These are phyloP conservation scores for Clavelina lepadiformis DNA, from an alignment of 23 tunicate species.

Conservation along the genomic window DNA sequence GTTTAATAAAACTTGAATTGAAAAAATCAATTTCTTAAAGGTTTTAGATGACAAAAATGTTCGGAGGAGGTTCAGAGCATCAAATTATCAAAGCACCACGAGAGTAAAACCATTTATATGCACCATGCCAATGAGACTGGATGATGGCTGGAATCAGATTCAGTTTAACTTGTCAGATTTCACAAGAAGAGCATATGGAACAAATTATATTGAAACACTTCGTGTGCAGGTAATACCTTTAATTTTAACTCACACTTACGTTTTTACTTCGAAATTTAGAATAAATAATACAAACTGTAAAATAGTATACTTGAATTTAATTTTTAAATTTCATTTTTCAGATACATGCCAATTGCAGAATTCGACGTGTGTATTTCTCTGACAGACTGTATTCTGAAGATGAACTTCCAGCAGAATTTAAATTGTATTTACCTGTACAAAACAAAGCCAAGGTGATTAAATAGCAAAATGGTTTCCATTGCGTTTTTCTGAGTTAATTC, in stretches of 20 bases:
- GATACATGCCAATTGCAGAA: constrained; percentile 99
- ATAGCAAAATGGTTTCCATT: no score
- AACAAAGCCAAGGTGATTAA: constrained; percentile 88
- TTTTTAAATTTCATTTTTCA: constrained; percentile 36
- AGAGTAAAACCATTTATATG: constrained; percentile 99
- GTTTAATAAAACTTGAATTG: no score
- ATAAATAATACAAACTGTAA: no score
- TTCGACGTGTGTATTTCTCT: constrained; percentile 98
- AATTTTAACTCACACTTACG: background rate
- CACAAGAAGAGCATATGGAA: constrained; percentile 99
- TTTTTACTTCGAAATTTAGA: no score
- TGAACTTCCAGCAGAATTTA: constrained; percentile 99
- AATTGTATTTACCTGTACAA: constrained; percentile 98
- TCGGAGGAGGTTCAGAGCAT: constrained; percentile 95
- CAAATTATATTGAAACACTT: constrained; percentile 98
- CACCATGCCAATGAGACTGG: constrained; percentile 99
- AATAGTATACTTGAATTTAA: no score
- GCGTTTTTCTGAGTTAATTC: no score
- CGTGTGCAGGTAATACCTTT: constrained; percentile 78
- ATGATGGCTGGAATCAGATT: constrained; percentile 99
- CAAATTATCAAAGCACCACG: constrained; percentile 97
- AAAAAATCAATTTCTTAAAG: constrained; percentile 23
- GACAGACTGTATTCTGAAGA: constrained; percentile 98
- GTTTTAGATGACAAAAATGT: constrained; percentile 99
- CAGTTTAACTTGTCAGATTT: constrained; percentile 99